Percentiles rank a stretch among this genome's conserved stretches.
These are phyloP conservation scores for Elysia crispata DNA, from an alignment of 2,888 invertebrate genomes.

Conservation along the genomic window DNA sequence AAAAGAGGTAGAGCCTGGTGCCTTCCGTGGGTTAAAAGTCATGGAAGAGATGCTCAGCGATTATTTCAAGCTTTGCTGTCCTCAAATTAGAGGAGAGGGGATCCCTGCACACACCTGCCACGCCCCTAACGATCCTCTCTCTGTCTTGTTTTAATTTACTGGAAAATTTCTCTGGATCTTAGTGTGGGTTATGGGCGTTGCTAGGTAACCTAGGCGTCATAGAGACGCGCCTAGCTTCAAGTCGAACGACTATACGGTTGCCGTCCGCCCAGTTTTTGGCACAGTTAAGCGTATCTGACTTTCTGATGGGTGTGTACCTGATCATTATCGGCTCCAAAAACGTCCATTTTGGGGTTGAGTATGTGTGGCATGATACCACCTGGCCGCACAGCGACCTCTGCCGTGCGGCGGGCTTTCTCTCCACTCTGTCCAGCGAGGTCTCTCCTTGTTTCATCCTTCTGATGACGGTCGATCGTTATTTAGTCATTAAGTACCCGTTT, in stretches of 20 bases:
- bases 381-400: conserved; percentile 61
- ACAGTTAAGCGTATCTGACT: conserved; percentile 55
- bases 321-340: conserved; percentile 58
- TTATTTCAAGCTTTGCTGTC: conserved; percentile 43
- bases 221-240: conserved; percentile 54
- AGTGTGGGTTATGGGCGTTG: conserved; percentile 59
- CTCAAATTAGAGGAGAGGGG: conserved; percentile 29
- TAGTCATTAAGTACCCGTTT: conserved; percentile 82
- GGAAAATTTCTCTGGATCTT: conserved; percentile 53
- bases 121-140: conserved; percentile 55
- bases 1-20: not conserved
- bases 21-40: conserved; percentile 18
- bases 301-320: conserved; percentile 62
- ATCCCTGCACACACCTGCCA: conserved; percentile 41
- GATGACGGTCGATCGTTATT: conserved; percentile 82
- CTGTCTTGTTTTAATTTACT: conserved; percentile 62
- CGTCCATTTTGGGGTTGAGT: conserved; percentile 55
- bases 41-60: conserved; percentile 22
- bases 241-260: conserved; percentile 55
- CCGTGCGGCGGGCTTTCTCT: conserved; percentile 58
- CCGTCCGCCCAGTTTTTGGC: conserved; percentile 41
- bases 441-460: conserved; percentile 82
- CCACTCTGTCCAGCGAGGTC: conserved; percentile 80
- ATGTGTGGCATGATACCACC: conserved; percentile 57
- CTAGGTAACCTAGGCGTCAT: conserved; percentile 56